Conservation (phyloP, 2,113 vertebrate genomes). For the Calidris pugnax region DNA sequence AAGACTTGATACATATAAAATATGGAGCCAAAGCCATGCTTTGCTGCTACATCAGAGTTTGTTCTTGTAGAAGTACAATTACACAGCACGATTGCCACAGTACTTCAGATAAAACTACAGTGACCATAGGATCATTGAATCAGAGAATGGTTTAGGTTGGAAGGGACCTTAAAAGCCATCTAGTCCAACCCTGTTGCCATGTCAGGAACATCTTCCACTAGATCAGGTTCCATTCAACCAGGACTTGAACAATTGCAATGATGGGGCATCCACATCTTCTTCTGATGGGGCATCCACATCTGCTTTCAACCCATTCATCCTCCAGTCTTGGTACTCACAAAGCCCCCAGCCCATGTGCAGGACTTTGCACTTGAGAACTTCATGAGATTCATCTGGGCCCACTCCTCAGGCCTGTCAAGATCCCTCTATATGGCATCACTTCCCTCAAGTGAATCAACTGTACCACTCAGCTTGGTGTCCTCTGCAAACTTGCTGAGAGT, state of each 20-base stretch:
- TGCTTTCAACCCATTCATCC: neutral
- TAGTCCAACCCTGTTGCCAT: neutral
- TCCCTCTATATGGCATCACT: neutral
- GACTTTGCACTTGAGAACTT: neutral
- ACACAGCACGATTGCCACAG: neutral
- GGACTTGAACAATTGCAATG: neutral
- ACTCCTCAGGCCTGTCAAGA: neutral
- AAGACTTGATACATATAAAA: neutral
- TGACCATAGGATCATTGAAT: neutral
- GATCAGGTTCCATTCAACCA: fast-evolving
- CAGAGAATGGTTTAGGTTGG: neutral
- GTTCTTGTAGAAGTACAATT: neutral
- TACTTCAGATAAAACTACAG: neutral
- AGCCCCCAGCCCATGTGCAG: neutral
- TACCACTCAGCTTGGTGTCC: neutral
- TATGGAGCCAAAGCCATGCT: neutral
- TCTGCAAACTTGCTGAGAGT: neutral
- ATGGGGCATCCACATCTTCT: neutral
- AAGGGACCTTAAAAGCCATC: neutral
- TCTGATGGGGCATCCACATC: neutral
- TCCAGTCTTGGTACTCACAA: neutral
- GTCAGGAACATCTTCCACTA: neutral
- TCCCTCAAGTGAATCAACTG: neutral
- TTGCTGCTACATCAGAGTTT: neutral
- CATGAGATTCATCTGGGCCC: neutral